phyloP scores from a whole-genome alignment of 2,113 vertebrate genomes.

The Sturnus vulgaris region DNA sequence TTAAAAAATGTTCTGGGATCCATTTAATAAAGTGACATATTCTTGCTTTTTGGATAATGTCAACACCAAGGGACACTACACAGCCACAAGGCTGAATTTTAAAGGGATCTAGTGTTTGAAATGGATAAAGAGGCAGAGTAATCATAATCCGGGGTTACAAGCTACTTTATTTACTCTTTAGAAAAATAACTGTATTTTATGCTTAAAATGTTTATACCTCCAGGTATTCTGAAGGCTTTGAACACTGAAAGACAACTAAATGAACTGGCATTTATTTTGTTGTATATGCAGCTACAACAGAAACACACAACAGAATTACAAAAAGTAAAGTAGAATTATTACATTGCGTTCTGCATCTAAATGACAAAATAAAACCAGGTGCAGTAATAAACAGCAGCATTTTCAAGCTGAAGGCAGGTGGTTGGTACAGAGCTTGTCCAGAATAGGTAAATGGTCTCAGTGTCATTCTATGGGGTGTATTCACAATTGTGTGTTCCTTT shows the following conservation, averaged over 20 bases:
- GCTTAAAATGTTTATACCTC: neutral
- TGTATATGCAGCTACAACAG: neutral
- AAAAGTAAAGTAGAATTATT: neutral
- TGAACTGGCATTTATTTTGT: neutral
- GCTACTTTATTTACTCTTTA: neutral
- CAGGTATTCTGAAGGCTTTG: neutral
- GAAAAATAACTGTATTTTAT: neutral
- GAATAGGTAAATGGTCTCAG: neutral
- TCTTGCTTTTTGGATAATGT: neutral
- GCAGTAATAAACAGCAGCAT: neutral
- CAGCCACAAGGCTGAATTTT: neutral
- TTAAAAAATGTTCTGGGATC: neutral
- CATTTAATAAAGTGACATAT: neutral
- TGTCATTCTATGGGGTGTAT: neutral
- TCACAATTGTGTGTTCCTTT: neutral
- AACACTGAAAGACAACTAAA: neutral
- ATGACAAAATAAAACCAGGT: neutral
- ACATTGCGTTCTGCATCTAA: neutral
- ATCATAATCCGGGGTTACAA: neutral
- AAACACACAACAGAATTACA: neutral
- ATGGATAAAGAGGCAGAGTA: neutral
- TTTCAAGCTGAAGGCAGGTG: neutral
- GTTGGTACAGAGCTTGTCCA: neutral
- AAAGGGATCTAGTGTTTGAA: neutral
- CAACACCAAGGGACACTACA: neutral